Evolutionary conservation across 2,888 invertebrate species (phyloP).

Genomic region (Erynnis tages): DNA sequence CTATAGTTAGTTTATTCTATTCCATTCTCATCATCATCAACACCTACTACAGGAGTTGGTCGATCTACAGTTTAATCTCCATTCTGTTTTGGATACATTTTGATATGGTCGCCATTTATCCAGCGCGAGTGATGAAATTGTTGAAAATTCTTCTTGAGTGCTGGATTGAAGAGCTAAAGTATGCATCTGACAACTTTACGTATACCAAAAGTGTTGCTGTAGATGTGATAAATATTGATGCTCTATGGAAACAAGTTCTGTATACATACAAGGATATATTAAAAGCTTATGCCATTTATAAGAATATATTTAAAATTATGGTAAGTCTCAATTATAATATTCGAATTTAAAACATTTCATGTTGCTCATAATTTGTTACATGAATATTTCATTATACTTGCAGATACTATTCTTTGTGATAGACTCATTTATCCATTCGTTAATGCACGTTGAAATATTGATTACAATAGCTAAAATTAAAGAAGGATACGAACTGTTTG

Average conservation of each 20-base stretch:
- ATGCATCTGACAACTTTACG: not conserved
- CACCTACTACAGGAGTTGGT: not conserved
- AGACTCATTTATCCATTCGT: not conserved
- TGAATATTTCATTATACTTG: not conserved
- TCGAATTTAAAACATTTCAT: too few relatives aligned
- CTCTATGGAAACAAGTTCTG: conserved; percentile 5
- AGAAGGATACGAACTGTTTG: not conserved
- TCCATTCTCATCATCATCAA: not conserved
- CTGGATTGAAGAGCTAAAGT: conserved; percentile 10
- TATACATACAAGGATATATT: conserved; percentile 7
- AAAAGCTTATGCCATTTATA: not conserved
- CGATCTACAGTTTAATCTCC: not conserved
- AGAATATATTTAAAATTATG: not conserved
- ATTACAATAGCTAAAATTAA: not conserved
- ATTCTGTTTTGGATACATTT: conserved; percentile 12
- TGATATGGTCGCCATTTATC: conserved; percentile 9
- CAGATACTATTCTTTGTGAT: conserved; percentile 3
- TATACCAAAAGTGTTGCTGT: not conserved
- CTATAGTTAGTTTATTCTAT: too few relatives aligned
- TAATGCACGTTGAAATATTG: conserved; percentile 6
- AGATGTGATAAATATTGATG: not conserved
- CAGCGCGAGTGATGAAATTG: not conserved
- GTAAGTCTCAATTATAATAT: too few relatives aligned
- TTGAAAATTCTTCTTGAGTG: not conserved
- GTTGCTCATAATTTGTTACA: too few relatives aligned